phyloP scores from a whole-genome alignment of 2,797 vertebrate genomes.

The Rallus crepitans region DNA sequence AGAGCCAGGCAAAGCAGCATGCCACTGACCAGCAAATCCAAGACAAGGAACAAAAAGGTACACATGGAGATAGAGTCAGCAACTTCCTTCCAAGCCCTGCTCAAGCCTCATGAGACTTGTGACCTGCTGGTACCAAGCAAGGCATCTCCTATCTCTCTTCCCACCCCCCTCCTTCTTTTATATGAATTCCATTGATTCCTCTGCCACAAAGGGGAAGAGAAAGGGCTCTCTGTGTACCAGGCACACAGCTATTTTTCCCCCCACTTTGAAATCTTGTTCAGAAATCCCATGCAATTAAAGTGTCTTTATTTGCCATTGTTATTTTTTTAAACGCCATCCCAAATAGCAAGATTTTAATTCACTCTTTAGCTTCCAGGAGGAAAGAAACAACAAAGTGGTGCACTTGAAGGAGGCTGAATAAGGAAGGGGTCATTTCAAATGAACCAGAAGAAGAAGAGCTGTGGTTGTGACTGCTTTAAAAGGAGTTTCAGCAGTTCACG shows the following conservation, averaged over 20 bases:
- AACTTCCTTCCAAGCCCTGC: slow-evolving; percentile 52
- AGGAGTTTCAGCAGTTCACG: background rate
- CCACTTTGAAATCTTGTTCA: slow-evolving; percentile 53
- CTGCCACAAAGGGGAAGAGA: slow-evolving; percentile 50
- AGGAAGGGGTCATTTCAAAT: background rate
- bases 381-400: background rate
- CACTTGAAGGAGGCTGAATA: background rate
- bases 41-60: slow-evolving; percentile 75
- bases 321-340: slow-evolving; percentile 2
- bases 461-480: background rate
- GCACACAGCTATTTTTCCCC: slow-evolving; percentile 56
- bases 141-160: slow-evolving; percentile 72
- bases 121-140: slow-evolving; percentile 75
- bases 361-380: slow-evolving; percentile 36
- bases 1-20: slow-evolving; percentile 89
- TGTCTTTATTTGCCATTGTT: slow-evolving; percentile 26
- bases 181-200: slow-evolving; percentile 79
- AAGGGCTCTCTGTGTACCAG: slow-evolving; percentile 75
- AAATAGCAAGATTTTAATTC: slow-evolving; percentile 33
- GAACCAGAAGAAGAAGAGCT: background rate
- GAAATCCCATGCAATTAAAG: slow-evolving; percentile 61
- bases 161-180: slow-evolving; percentile 57
- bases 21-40: slow-evolving; percentile 87
- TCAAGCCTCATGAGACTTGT: slow-evolving; percentile 71
- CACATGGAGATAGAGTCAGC: slow-evolving; percentile 73